phyloP scores from a whole-genome alignment of 2,888 invertebrate genomes.

The Nomada lathburiana region DNA sequence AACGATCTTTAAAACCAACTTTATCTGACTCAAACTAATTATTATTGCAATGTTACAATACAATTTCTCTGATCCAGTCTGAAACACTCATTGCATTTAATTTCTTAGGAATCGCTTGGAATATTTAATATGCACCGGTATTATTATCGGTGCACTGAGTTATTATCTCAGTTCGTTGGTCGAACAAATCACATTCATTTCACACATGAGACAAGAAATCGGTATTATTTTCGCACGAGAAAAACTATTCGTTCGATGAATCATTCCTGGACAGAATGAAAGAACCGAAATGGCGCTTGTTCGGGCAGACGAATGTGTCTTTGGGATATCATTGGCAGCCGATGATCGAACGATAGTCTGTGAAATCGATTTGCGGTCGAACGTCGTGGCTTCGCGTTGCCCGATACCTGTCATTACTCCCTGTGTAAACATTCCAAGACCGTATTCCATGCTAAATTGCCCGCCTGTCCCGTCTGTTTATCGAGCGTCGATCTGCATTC shows the following conservation, averaged over 20 bases:
- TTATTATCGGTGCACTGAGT: no score
- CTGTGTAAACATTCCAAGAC: constrained; percentile 65
- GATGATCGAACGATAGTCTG: constrained; percentile 51
- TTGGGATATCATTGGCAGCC: constrained; percentile 27
- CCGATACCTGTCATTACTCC: constrained; percentile 68
- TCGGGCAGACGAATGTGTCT: constrained; percentile 30
- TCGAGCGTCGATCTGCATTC: constrained; percentile 54
- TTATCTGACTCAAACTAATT: no score
- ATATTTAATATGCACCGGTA: no score
- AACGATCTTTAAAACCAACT: no score
- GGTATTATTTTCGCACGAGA: not conserved
- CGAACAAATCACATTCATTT: not conserved
- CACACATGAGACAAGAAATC: no score
- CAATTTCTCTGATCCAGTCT: no score
- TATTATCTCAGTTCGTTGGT: no score
- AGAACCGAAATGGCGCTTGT: constrained; percentile 21
- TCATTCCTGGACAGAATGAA: not conserved
- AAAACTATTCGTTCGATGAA: not conserved
- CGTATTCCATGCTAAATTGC: constrained; percentile 59
- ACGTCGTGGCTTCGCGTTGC: constrained; percentile 57
- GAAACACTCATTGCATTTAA: not conserved
- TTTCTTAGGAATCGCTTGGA: not conserved
- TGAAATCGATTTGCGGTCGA: constrained; percentile 65
- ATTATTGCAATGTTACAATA: no score
- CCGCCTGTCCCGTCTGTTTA: constrained; percentile 49